phyloP scores from a whole-genome alignment of 2,113 vertebrate genomes.

The Nasalis larvatus region DNA sequence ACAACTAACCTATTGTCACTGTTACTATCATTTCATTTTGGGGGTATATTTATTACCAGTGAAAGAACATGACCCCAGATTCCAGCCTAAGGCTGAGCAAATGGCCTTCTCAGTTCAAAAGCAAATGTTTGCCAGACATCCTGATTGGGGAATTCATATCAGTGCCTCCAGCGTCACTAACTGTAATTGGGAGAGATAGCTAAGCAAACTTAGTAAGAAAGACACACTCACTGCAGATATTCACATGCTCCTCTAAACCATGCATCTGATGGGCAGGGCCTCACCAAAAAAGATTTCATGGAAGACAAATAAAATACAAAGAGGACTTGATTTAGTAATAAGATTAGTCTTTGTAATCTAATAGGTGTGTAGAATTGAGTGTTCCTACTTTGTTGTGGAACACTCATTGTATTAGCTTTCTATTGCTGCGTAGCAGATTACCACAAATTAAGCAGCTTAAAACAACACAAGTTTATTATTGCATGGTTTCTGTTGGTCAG shows the following conservation, averaged over 20 bases:
- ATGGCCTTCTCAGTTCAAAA: not conserved
- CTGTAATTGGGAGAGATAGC: not conserved
- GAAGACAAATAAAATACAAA: conserved; percentile 23
- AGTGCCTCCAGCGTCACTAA: not conserved
- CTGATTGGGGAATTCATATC: not conserved
- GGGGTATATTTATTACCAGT: not conserved
- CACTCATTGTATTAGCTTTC: not conserved
- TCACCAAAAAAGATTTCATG: conserved; percentile 16
- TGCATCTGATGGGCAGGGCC: not conserved
- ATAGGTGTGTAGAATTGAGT: not conserved
- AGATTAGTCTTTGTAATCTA: conserved; percentile 10
- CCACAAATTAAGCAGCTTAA: not conserved
- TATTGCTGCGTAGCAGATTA: not conserved
- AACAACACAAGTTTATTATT: not conserved
- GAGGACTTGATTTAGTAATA: not conserved
- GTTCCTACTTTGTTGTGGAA: not conserved
- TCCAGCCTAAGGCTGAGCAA: not conserved
- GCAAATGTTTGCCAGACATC: not conserved
- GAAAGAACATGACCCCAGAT: not conserved
- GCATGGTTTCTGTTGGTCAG: not conserved
- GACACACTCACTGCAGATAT: too few relatives aligned
- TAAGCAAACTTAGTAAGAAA: not conserved
- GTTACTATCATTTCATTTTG: not conserved
- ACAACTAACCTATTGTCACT: not conserved
- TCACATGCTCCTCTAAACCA: not conserved